phyloP scores from a whole-genome alignment of 2,797 vertebrate genomes.

The Atherinosoma microstoma region DNA sequence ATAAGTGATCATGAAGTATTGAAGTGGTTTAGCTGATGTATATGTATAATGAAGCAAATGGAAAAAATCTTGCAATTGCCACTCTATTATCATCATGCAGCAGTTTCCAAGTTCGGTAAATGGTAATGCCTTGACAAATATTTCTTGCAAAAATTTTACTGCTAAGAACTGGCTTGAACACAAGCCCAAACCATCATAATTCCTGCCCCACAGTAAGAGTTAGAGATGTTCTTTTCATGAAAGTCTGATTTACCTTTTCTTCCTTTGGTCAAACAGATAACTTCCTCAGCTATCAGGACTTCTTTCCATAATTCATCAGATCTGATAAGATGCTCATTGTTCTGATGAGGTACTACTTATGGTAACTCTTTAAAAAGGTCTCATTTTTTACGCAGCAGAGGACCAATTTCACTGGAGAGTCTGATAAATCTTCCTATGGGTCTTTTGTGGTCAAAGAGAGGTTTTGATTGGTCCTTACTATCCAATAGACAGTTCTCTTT shows the following conservation, averaged over 20 bases:
- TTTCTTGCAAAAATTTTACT: background rate
- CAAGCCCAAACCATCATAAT: background rate
- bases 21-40: conserved; percentile 16
- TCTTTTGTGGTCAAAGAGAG: background rate
- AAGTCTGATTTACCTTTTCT: background rate
- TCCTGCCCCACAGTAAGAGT: background rate
- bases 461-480: background rate
- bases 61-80: background rate
- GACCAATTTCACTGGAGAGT: background rate
- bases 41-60: conserved; percentile 42
- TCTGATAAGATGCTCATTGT: background rate
- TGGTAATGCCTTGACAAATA: background rate
- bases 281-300: background rate
- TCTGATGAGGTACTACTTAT: too few species aligned
- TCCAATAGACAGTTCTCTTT: background rate
- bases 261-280: background rate
- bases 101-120: background rate
- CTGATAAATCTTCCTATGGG: background rate
- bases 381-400: too few species aligned
- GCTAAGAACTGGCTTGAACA: background rate
- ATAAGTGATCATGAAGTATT: conserved; percentile 46
- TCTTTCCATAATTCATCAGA: background rate
- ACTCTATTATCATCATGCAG: background rate
- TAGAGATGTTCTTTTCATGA: background rate
- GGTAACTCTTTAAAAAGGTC: too few species aligned